Base-by-base conservation (phyloP, 2,113 vertebrate species). In the Gavia stellata region DNA sequence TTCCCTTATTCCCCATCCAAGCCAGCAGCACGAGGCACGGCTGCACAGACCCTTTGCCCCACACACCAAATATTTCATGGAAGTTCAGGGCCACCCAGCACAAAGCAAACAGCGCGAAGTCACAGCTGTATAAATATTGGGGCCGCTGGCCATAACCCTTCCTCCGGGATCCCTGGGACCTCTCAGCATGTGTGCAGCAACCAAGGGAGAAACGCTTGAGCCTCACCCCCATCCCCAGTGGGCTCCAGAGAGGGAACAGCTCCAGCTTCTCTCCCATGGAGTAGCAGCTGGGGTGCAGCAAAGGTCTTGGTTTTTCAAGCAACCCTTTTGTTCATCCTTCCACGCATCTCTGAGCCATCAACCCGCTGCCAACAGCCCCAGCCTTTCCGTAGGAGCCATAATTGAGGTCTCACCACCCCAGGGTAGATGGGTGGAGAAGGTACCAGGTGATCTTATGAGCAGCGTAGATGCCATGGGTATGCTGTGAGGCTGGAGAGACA, bases 91-190 rank as follows among this genome's bases (percentile, higher is more conserved):
- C 95, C 96, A 94, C 90, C 80, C 90, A 90, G 90, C 72, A 33
- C 79, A 92, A 66, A 92, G 73, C 63, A 56, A 75, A 56, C 20
- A 42, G 88, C 10, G 3, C 0, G 12, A 66, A 87, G 63, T 5
- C 74, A 50, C 96, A 97, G 88, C 96, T 97, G 96, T 84, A 10
- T 29, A 96, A 96, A 97, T 47, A 96, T 86, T 63, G 90, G 82
- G 56, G 36, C 56, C 3, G 2, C 15, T 21, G 75, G 63, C 75
- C 75, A 38, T 38, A 42, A 53, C 53, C 81, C 47, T 91, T 81
- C 42, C 82, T 73, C 53, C 58, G 10, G 90, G 55, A 70, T 21
- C 92, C 81, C 79, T 93, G 93, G 59, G 92, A 84, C 59, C 26
- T 90, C 96, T 74, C 90, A 45, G 90, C 12, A 1, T 71, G 90